These are phyloP conservation scores for Lypha dubia DNA, from an alignment of 2,888 invertebrate genomes.

Conservation along the genomic window DNA sequence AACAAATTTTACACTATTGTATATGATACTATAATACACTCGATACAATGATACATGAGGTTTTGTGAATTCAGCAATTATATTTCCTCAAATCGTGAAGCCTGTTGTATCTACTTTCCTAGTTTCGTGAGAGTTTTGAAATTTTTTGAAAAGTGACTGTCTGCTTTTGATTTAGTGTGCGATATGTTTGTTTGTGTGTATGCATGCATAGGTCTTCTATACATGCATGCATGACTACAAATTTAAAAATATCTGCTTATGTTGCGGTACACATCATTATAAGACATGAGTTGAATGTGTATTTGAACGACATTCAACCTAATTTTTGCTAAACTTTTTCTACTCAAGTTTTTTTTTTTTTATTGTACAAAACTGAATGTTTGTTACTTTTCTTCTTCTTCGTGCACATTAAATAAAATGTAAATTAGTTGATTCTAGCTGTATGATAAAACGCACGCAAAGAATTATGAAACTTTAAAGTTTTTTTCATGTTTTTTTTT, in stretches of 20 bases:
- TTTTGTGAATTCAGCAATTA: no score
- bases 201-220: not conserved
- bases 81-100: no score
- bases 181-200: not conserved
- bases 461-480: conserved; percentile 32
- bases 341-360: not conserved
- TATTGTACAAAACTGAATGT: conserved; percentile 1
- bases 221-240: not conserved
- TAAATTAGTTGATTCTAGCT: conserved; percentile 64
- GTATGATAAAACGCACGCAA: conserved; percentile 53
- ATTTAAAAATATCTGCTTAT: not conserved
- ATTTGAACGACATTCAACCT: conserved; percentile 36
- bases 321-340: conserved; percentile 41
- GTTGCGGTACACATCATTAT: conserved; percentile 44
- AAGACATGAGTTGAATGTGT: conserved; percentile 18
- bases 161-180: no score
- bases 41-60: no score
- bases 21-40: no score
- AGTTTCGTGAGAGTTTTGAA: no score
- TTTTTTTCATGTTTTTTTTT: not conserved
- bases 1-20: no score
- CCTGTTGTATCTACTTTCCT: no score
- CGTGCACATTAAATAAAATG: conserved; percentile 52
- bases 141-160: no score
- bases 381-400: not conserved